These are phyloP conservation scores for Hylaeus anthracinus DNA, from an alignment of 1,140 invertebrate species.

Conservation along the genomic window DNA sequence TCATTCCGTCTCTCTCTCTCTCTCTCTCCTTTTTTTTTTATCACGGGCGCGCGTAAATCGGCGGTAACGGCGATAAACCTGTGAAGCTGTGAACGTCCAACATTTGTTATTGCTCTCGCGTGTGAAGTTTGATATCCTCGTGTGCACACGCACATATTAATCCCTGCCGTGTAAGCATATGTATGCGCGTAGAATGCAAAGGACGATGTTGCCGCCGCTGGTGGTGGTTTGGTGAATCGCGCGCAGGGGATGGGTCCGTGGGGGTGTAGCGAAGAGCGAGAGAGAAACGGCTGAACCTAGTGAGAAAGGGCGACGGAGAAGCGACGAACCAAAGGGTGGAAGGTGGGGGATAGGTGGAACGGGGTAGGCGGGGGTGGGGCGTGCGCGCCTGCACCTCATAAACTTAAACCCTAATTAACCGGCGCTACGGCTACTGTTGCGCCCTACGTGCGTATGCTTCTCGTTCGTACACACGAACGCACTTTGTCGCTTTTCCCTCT, in stretches of 20 bases:
- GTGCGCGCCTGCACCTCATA: slow-evolving; percentile 81
- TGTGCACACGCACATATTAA: slow-evolving; percentile 58
- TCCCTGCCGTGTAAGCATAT: slow-evolving; percentile 55
- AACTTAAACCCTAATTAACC: slow-evolving; percentile 82
- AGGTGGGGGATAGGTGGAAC: slow-evolving; percentile 2
- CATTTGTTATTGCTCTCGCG: slow-evolving; percentile 72
- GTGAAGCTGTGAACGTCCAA: slow-evolving; percentile 65
- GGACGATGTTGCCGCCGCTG: slow-evolving; percentile 55
- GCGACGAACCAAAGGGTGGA: neutral
- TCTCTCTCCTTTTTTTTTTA: slow-evolving; percentile 43
- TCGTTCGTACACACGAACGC: slow-evolving; percentile 76
- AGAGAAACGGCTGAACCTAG: neutral
- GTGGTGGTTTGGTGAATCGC: slow-evolving; percentile 59
- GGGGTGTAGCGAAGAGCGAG: slow-evolving; percentile 56
- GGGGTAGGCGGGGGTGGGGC: slow-evolving; percentile 63
- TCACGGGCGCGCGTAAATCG: slow-evolving; percentile 61
- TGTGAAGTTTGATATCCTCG: slow-evolving; percentile 75
- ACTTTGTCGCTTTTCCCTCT: slow-evolving; percentile 73
- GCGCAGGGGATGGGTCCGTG: slow-evolving; percentile 60
- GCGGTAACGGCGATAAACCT: slow-evolving; percentile 66
- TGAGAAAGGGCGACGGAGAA: slow-evolving; percentile 4
- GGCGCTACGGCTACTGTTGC: slow-evolving; percentile 81
- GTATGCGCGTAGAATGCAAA: slow-evolving; percentile 59
- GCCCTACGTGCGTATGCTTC: slow-evolving; percentile 78
- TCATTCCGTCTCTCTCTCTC: neutral